These are phyloP conservation scores for Agrochola macilenta DNA, from an alignment of 2,888 invertebrate species.

Conservation along the genomic window DNA sequence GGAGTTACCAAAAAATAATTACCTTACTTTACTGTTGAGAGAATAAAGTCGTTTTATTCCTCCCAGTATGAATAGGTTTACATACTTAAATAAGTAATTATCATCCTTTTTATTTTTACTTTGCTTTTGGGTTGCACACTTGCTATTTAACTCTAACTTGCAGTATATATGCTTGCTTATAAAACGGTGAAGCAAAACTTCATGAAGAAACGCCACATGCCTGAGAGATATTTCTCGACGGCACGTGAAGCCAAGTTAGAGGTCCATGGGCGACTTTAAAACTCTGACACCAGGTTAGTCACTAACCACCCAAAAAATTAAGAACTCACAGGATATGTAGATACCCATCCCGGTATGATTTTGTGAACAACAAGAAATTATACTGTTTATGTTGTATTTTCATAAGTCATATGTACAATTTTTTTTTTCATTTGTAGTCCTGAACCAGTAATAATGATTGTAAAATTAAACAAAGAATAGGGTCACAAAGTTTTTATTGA, in stretches of 20 bases:
- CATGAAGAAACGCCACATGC: too few species aligned
- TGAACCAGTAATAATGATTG: neutral
- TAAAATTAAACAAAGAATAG: slow-evolving; percentile 45
- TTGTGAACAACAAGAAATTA: neutral
- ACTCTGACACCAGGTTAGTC: too few species aligned
- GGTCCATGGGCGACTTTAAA: too few species aligned
- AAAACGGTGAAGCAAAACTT: too few species aligned
- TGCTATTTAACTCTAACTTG: neutral
- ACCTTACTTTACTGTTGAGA: neutral
- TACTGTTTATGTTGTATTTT: neutral
- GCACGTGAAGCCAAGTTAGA: too few species aligned
- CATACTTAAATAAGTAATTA: neutral
- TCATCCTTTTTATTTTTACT: neutral
- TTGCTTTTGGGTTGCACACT: neutral
- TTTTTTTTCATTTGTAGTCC: neutral
- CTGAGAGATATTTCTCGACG: too few species aligned
- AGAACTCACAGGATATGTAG: neutral
- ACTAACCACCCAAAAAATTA: too few species aligned
- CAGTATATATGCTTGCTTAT: neutral
- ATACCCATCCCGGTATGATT: neutral
- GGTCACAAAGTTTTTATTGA: slow-evolving; percentile 78
- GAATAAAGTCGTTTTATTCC: neutral
- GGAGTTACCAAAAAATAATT: neutral
- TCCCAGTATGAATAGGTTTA: neutral
- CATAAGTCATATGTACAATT: too few species aligned